phyloP scores from a whole-genome alignment of 2,888 invertebrate genomes.

The Tiliacea citrago region DNA sequence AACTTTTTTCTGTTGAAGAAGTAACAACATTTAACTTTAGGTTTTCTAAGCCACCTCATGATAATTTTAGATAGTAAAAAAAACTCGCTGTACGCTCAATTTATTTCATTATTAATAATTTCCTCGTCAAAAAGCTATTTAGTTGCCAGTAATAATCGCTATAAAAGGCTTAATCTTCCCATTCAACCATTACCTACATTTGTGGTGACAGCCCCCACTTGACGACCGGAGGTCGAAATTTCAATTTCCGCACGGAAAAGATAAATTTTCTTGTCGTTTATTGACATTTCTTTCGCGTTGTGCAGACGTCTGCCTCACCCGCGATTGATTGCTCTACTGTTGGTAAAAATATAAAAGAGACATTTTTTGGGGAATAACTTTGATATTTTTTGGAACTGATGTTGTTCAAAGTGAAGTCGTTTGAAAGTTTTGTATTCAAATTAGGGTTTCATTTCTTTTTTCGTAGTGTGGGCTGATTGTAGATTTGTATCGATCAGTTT shows the following conservation, averaged over 20 bases:
- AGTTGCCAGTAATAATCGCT: slow-evolving; percentile 42
- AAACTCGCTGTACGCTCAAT: neutral
- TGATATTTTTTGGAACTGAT: slow-evolving; percentile 27
- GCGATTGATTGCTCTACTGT: slow-evolving; percentile 77
- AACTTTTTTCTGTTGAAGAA: neutral
- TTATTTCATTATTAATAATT: slow-evolving; percentile 9
- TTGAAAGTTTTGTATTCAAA: slow-evolving; percentile 33
- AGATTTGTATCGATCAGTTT: neutral
- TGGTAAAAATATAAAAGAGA: slow-evolving; percentile 71
- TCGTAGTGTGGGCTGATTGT: slow-evolving; percentile 19
- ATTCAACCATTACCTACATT: slow-evolving; percentile 56
- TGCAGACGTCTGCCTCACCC: slow-evolving; percentile 70
- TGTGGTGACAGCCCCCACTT: slow-evolving; percentile 60
- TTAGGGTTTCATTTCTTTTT: slow-evolving; percentile 4
- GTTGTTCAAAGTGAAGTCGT: slow-evolving; percentile 31
- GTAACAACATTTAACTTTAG: accelerated
- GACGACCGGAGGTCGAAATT: slow-evolving; percentile 77
- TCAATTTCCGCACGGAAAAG: slow-evolving; percentile 83
- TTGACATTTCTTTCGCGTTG: slow-evolving; percentile 77
- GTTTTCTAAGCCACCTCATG: neutral
- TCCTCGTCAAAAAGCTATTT: slow-evolving; percentile 30
- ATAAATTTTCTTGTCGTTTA: slow-evolving; percentile 82
- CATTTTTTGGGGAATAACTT: slow-evolving; percentile 29
- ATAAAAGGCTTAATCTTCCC: slow-evolving; percentile 60
- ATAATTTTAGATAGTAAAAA: neutral